These are phyloP conservation scores for Tortrix viridana DNA, from an alignment of 2,888 invertebrate species.

Conservation along the genomic window DNA sequence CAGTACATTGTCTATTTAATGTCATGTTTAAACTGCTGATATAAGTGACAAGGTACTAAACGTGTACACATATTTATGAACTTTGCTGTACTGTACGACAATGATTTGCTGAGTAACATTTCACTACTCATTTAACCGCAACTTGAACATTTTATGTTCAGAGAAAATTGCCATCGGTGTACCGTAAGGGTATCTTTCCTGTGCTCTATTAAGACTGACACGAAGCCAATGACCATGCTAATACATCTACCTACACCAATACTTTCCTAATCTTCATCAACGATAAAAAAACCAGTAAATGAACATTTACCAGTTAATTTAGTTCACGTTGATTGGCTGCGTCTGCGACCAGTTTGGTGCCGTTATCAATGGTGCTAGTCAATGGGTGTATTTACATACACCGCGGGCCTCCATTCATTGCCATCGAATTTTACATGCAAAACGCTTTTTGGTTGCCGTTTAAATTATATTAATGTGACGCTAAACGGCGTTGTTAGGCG, in stretches of 20 bases:
- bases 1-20: no score
- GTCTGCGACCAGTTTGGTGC: slow-evolving; percentile 30
- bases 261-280: not conserved
- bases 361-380: slow-evolving; percentile 30
- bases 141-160: no score
- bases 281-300: slow-evolving; percentile 1
- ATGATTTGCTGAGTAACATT: no score
- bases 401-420: slow-evolving; percentile 26
- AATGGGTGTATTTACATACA: slow-evolving; percentile 31
- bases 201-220: no score
- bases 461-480: slow-evolving; percentile 4
- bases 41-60: no score
- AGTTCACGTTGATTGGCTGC: slow-evolving; percentile 11
- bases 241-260: not conserved
- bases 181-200: no score
- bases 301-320: slow-evolving; percentile 24
- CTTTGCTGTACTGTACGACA: no score
- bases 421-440: slow-evolving; percentile 15
- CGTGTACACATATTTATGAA: no score
- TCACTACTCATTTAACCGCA: no score
- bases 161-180: no score
- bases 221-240: not conserved
- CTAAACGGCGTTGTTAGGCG: not conserved
- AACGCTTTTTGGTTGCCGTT: slow-evolving; percentile 9
- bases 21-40: no score